phyloP scores from a whole-genome alignment of 2,113 vertebrate genomes.

The Chamaetylas fuelleborni region DNA sequence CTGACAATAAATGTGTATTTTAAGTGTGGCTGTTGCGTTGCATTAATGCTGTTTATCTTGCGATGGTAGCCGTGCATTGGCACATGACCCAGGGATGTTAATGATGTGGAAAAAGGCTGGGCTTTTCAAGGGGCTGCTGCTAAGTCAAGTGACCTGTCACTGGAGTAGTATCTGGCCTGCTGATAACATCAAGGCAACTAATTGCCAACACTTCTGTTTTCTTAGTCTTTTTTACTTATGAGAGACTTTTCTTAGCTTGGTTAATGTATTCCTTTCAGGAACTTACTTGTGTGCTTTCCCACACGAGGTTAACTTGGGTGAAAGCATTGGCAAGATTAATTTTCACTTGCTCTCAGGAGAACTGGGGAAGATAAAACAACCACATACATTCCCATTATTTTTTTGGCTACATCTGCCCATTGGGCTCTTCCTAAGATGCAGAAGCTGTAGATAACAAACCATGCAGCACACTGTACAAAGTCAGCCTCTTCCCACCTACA shows the following conservation, averaged over 20 bases:
- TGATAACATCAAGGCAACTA: not conserved
- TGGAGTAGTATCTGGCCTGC: not conserved
- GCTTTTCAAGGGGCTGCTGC: not conserved
- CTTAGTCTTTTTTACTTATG: not conserved
- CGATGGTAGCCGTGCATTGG: not conserved
- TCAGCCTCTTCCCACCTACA: not conserved
- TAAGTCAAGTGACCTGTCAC: not conserved
- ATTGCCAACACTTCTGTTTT: not conserved
- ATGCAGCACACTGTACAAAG: not conserved
- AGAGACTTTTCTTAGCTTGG: not conserved
- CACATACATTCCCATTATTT: not conserved
- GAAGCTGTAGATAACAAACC: not conserved
- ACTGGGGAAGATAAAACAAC: not conserved
- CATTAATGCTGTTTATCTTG: slow-evolving; percentile 36
- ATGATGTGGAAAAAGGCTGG: not conserved
- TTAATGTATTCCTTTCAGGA: not conserved
- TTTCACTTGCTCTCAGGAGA: not conserved
- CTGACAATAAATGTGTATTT: slow-evolving; percentile 26
- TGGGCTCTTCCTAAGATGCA: not conserved
- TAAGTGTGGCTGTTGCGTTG: slow-evolving; percentile 13
- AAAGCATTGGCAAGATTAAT: not conserved
- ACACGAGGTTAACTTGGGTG: not conserved
- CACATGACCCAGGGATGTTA: not conserved
- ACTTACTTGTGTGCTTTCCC: not conserved
- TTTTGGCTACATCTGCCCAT: not conserved